A percentile compares a stretch with the other conserved stretches of the same genome.
Conservation (phyloP, 2,888 invertebrate genomes). For the Ametastegia equiseti region DNA sequence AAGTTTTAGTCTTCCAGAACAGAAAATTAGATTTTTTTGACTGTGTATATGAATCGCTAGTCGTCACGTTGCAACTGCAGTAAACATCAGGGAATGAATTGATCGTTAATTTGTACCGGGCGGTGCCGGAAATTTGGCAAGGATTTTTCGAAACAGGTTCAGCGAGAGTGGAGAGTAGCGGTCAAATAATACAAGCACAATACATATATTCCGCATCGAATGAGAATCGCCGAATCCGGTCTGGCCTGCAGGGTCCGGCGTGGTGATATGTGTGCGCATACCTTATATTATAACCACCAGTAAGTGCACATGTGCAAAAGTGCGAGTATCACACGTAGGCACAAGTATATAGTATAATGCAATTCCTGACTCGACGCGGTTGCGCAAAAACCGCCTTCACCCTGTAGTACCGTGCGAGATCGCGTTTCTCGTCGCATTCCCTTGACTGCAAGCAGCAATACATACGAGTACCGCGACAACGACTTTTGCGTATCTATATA, state of each 20-base stretch:
- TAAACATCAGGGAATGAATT: background rate
- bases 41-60: too few species aligned
- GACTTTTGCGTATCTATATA: too few species aligned
- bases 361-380: background rate
- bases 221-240: constrained; percentile 48
- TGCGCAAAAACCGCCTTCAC: constrained; percentile 26
- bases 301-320: background rate
- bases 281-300: background rate
- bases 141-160: constrained; percentile 48
- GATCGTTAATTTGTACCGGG: background rate
- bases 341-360: constrained; percentile 8
- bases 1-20: too few species aligned
- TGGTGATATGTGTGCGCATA: background rate
- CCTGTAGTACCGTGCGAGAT: background rate
- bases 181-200: background rate
- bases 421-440: constrained; percentile 27
- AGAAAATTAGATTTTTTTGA: too few species aligned
- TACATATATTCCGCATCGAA: constrained; percentile 10
- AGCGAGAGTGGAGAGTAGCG: constrained; percentile 35
- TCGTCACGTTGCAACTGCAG: too few species aligned
- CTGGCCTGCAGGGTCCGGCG: too few species aligned
- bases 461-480: background rate
- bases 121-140: constrained; percentile 47
- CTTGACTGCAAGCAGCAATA: background rate
- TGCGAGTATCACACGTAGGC: constrained; percentile 10